These are phyloP conservation scores for Episyrphus balteatus DNA, from an alignment of 1,140 invertebrate genomes.

Conservation along the genomic window DNA sequence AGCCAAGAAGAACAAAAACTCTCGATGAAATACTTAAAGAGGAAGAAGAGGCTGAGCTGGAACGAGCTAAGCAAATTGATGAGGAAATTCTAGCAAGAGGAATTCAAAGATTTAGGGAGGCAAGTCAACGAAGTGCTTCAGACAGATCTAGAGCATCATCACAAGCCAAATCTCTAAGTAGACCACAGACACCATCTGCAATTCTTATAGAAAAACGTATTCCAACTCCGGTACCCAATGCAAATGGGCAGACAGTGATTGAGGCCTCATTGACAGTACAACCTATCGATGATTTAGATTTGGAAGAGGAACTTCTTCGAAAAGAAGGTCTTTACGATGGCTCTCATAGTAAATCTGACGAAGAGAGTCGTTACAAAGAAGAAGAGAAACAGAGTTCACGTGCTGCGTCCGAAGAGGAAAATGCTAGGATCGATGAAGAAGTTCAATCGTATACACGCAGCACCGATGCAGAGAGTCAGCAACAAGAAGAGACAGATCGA, in stretches of 20 bases:
- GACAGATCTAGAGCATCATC: constrained; percentile 42
- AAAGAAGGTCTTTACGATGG: constrained; percentile 34
- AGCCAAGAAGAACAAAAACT: constrained; percentile 24
- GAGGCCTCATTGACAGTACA: constrained; percentile 45
- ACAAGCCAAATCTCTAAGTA: constrained; percentile 40
- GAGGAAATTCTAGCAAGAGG: constrained; percentile 35
- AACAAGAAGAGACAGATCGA: too few relatives aligned
- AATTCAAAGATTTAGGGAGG: constrained; percentile 37
- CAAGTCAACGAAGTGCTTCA: constrained; percentile 43
- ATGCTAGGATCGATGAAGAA: constrained; percentile 12
- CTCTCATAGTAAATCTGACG: constrained; percentile 39
- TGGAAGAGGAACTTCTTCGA: constrained; percentile 23
- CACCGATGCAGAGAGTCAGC: constrained; percentile 4
- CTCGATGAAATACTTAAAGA: constrained; percentile 28
- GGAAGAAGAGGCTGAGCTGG: constrained; percentile 17
- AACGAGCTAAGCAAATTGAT: constrained; percentile 21
- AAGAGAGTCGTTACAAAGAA: constrained; percentile 22
- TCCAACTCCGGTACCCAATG: constrained; percentile 42
- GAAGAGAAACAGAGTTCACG: constrained; percentile 17
- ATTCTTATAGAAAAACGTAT: constrained; percentile 46
- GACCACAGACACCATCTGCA: constrained; percentile 45
- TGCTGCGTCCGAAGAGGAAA: constrained; percentile 15
- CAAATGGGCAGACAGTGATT: constrained; percentile 39
- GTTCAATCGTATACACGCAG: constrained; percentile 23
- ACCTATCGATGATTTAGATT: constrained; percentile 35